phyloP scores from a whole-genome alignment of 2,797 vertebrate species.

The Setipinna tenuifilis region DNA sequence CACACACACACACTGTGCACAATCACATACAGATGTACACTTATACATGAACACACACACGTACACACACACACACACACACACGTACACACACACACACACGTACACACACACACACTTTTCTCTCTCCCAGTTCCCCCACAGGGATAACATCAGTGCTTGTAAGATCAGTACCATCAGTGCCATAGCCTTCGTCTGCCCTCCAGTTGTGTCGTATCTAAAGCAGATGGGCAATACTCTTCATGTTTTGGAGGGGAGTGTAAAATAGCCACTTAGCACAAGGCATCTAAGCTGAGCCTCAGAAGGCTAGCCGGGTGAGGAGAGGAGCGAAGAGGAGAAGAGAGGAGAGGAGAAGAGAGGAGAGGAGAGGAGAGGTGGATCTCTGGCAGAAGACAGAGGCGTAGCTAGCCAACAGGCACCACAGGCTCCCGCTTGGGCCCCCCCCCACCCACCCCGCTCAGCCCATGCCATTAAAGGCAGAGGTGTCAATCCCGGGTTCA shows the following conservation, averaged over 20 bases:
- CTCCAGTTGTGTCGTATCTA: neutral
- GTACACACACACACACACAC: neutral
- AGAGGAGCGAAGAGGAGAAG: too few species aligned
- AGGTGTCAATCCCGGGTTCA: too few species aligned
- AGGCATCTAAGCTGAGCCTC: constrained; percentile 32
- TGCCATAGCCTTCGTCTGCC: neutral
- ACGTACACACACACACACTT: neutral
- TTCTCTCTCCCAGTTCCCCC: neutral
- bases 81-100: neutral
- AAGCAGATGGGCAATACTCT: neutral
- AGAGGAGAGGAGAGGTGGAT: constrained; percentile 32
- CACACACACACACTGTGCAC: neutral
- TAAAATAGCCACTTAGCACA: neutral
- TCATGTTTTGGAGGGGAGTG: neutral
- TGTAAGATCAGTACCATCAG: constrained; percentile 6
- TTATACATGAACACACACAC: neutral
- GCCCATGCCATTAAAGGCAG: too few species aligned
- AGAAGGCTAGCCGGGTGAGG: constrained; percentile 26
- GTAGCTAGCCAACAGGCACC: neutral
- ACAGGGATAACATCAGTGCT: constrained; percentile 7
- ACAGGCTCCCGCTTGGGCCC: neutral
- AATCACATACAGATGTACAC: neutral
- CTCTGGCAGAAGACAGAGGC: neutral
- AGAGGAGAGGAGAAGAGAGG: too few species aligned
- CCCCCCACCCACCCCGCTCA: too few species aligned